These are phyloP conservation scores for Anguilla marmorata DNA, from an alignment of 2,797 vertebrate genomes.

Conservation along the genomic window DNA sequence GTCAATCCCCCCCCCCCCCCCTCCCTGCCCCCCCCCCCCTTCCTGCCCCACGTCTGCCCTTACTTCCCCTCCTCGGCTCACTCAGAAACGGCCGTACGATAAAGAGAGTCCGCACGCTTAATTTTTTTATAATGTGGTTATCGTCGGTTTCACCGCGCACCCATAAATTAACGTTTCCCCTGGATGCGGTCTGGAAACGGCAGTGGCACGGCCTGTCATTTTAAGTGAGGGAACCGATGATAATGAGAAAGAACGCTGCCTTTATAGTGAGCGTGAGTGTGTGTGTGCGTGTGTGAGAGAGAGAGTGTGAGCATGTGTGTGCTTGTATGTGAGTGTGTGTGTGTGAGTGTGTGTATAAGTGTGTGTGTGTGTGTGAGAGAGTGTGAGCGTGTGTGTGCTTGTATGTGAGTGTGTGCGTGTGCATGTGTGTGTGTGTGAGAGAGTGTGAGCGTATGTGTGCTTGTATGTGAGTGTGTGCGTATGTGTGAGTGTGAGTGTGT, in stretches of 20 bases:
- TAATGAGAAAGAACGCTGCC: background rate
- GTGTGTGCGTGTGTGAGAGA: background rate
- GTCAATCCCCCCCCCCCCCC: background rate
- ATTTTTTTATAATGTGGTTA: background rate
- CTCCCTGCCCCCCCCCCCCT: background rate
- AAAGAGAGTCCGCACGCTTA: background rate
- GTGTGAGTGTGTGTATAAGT: too few relatives aligned
- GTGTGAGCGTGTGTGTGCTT: background rate
- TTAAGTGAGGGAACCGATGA: background rate
- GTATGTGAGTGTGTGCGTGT: too few relatives aligned
- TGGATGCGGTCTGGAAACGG: background rate
- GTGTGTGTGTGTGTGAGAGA: background rate
- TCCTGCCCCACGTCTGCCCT: background rate
- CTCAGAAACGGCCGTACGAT: background rate
- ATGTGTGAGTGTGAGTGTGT: background rate
- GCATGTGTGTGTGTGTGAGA: background rate
- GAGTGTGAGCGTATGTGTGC: too few relatives aligned
- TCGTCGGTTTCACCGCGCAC: background rate
- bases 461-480: background rate
- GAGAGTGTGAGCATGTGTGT: too few relatives aligned
- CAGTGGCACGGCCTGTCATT: background rate
- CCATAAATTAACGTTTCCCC: slow-evolving; percentile 1
- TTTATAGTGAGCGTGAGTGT: background rate
- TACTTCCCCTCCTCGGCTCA: slow-evolving; percentile 4
- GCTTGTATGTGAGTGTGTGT: too few relatives aligned